Evolutionary conservation across 2,797 vertebrate species (phyloP), one percentile per base, ranked within the genome.

Genomic region (Gymnoscopelus braueri): DNA sequence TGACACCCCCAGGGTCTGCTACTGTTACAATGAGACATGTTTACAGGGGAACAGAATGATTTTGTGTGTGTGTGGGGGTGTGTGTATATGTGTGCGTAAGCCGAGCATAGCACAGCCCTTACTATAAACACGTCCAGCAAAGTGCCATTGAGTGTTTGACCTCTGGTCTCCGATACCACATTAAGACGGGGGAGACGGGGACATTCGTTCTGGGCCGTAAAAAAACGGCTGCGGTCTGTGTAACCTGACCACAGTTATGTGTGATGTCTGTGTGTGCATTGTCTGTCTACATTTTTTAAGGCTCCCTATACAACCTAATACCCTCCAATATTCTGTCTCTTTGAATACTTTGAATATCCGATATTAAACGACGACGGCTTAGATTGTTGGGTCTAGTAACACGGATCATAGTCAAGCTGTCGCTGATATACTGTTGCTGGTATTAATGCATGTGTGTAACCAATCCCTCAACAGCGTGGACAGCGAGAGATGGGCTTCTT

Each of bases 201-300:
- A 23, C 44, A 65, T 50, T 73, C 74, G 53, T 67, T 76, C 60
- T 65, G 60, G 48, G 49, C 19, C 81, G 73, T 82, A 74, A 79
- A 44, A 44, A 44, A 44, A 44, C 39, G 39, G 6, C 39, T 8
- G 39, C 39, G 6, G 8, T 44, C 39, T 44, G 39, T 10, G 39
- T 44, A 44, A 44, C 39, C 9, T 44, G 39, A 44, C 39, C 39
- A 44, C 39, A 44, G 39, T 44, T 10, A 44, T 44, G 50, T 51
- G 49, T 51, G 50, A 13, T 4, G 50, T 15, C 13, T 51, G 50
- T n/a, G 50, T 51, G 50, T 51, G 50, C 12, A 51, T 51, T 7
- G 39, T 44, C 8, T 7, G 39, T 44, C 39, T 44, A 44, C 39
- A 39, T 39, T 9, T 9, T 39, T 39, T 6, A 1, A 35, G 32